These are phyloP conservation scores for Semotilus atromaculatus DNA, from an alignment of 2,797 vertebrate genomes.

Conservation along the genomic window DNA sequence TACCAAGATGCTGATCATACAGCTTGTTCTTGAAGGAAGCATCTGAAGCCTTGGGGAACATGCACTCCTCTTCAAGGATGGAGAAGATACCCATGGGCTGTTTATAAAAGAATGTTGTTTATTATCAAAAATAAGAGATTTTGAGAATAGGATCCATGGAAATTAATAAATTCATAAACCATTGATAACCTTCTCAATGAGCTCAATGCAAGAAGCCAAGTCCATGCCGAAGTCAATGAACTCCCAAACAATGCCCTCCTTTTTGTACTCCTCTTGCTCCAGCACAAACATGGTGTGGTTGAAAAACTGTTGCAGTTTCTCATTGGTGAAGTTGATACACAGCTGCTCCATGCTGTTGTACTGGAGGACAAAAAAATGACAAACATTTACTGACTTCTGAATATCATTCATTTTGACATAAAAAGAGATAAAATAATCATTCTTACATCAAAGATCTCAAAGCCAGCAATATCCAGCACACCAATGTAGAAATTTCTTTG, in stretches of 20 bases:
- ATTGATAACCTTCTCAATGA: conserved; percentile 64
- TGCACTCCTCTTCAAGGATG: conserved; percentile 90
- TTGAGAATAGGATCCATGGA: neutral
- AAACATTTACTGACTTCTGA: neutral
- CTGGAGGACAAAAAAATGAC: neutral
- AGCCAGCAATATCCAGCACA: conserved; percentile 72
- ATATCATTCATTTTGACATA: neutral
- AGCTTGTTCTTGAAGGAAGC: conserved; percentile 88
- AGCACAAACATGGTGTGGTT: conserved; percentile 77
- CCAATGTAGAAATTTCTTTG: conserved; percentile 88
- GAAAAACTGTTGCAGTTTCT: conserved; percentile 88
- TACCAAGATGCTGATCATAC: conserved; percentile 83
- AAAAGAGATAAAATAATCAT: neutral
- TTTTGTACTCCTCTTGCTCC: conserved; percentile 77
- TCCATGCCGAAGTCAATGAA: conserved; percentile 57
- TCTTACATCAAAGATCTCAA: conserved; percentile 6
- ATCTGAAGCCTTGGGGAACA: conserved; percentile 86
- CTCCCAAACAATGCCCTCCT: conserved; percentile 76
- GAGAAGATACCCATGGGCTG: conserved; percentile 87
- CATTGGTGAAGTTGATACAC: conserved; percentile 87
- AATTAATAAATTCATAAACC: neutral
- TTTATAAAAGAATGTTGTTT: neutral
- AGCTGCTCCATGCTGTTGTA: conserved; percentile 55
- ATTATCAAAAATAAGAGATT: neutral
- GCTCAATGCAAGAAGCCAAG: conserved; percentile 53